These are phyloP conservation scores for Enteromius viviparus DNA, from an alignment of 2,797 vertebrate species.

Conservation along the genomic window DNA sequence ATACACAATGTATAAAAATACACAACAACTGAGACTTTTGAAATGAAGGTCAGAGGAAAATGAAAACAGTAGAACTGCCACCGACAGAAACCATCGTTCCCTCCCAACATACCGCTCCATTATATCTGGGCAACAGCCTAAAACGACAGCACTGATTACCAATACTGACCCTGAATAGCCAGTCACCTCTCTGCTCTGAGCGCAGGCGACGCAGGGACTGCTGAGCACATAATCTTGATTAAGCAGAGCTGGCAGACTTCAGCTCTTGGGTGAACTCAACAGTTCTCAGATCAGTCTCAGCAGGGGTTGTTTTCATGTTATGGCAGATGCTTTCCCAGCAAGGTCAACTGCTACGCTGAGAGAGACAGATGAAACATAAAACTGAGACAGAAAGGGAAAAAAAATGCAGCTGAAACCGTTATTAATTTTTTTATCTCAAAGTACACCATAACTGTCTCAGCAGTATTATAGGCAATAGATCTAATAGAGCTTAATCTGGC, in stretches of 20 bases:
- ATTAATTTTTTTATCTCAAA: slow-evolving; percentile 46
- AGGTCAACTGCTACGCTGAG: slow-evolving; percentile 35
- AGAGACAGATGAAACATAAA: slow-evolving; percentile 35
- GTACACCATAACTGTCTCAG: slow-evolving; percentile 9
- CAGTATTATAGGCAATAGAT: slow-evolving; percentile 31
- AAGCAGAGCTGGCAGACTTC: slow-evolving; percentile 37
- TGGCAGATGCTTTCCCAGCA: slow-evolving; percentile 23
- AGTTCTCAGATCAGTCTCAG: slow-evolving; percentile 31
- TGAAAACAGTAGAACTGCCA: slow-evolving; percentile 34
- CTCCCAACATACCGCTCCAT: slow-evolving; percentile 41
- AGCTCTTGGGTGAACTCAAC: slow-evolving; percentile 32
- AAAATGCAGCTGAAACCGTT: slow-evolving; percentile 28
- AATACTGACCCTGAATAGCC: slow-evolving; percentile 27
- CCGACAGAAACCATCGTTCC: slow-evolving; percentile 48
- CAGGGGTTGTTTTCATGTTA: slow-evolving; percentile 20
- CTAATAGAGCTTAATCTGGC: slow-evolving; percentile 30
- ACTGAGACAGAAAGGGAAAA: slow-evolving; percentile 12
- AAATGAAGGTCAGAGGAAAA: slow-evolving; percentile 9
- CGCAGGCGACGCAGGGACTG: background rate
- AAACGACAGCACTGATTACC: slow-evolving; percentile 49
- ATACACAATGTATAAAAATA: background rate
- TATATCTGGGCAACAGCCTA: slow-evolving; percentile 46
- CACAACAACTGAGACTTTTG: background rate
- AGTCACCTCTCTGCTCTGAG: slow-evolving; percentile 27
- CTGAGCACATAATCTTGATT: slow-evolving; percentile 44